These are phyloP conservation scores for Ascaphus truei DNA, from an alignment of 2,113 vertebrate species.

Conservation along the genomic window DNA sequence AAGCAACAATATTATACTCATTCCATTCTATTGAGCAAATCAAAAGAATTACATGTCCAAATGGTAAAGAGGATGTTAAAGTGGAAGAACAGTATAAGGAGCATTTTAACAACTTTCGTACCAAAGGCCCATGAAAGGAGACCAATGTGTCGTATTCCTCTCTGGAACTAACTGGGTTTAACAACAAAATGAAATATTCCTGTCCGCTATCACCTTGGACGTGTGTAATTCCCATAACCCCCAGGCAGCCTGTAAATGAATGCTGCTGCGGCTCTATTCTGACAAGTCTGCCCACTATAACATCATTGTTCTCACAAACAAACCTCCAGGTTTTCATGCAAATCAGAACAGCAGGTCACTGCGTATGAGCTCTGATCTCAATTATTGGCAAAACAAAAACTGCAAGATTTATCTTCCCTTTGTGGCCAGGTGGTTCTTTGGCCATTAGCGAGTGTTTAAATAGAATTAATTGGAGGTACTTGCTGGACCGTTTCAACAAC, in stretches of 20 bases:
- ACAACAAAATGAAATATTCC: too few species aligned
- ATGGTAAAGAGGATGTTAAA: not conserved
- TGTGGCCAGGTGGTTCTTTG: slow-evolving; percentile 3
- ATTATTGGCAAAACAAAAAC: slow-evolving; percentile 43
- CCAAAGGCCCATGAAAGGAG: too few species aligned
- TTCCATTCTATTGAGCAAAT: not conserved
- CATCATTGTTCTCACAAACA: slow-evolving; percentile 6
- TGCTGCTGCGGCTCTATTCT: too few species aligned
- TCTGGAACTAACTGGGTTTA: too few species aligned
- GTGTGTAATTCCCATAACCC: too few species aligned
- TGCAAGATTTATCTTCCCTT: slow-evolving; percentile 25
- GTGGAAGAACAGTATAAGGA: too few species aligned
- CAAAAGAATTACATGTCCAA: too few species aligned
- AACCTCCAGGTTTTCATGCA: slow-evolving; percentile 18
- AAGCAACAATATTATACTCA: not conserved
- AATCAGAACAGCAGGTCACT: slow-evolving; percentile 31
- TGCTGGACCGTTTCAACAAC: slow-evolving; percentile 23
- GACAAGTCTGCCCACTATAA: not conserved
- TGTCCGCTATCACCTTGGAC: too few species aligned
- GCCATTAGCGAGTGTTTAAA: slow-evolving; percentile 36
- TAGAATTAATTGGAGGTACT: slow-evolving; percentile 37
- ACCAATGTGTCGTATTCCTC: too few species aligned
- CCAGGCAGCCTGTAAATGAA: too few species aligned
- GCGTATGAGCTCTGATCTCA: slow-evolving; percentile 2
- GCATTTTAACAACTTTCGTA: too few species aligned